Evolutionary conservation across 2,888 invertebrate species (phyloP), one percentile per base, ranked within the genome.

Genomic region (Morinoia aosen): DNA sequence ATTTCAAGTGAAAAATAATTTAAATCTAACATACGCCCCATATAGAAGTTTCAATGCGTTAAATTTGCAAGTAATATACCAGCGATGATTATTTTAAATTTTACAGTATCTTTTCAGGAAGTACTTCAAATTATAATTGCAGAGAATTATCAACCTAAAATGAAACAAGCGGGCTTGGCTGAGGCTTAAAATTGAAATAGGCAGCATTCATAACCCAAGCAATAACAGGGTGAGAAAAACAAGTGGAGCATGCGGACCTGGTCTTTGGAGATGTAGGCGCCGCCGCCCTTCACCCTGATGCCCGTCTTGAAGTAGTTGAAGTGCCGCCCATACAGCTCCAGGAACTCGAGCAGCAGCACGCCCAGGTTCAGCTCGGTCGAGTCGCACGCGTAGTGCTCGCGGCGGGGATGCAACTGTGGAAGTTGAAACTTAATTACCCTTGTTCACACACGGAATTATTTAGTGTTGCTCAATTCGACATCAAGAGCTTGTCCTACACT

Each of bases 291-390:
- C 97, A 99, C 98, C 97, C 99, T 98, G 97, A 99, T 99, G 61
- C 99, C 99, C 95, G 99, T 99, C 97, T 98, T 98, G 97, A 99
- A 98, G 97, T 99, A 99, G 97, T 99, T 99, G 97, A 99, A 99
- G 97, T 99, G 99, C 97, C 99, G 98, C 40, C 99, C 99, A 97
- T 99, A 99, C 95, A 99, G 98, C 97, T 99, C 99, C 97, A 99
- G 98, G 98, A 99, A 99, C 97, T 99, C 99, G 95, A 99, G 98
- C 97, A 99, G 98, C 97, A 99, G 97, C 96, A 99, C 99, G 96
- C 99, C 99, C 96, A 99, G 98, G 98, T 99, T 99, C 97, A 98
- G 98, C 58, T 97, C 94, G 96, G 97, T 76, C 16, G 48, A 33
- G 11, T 57, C 48, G 19, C 94, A 91, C 61, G 40, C 93, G 61